Percentiles rank a stretch among this genome's conserved stretches.
Conservation (phyloP, 2,888 invertebrate species). For the Eretmocerus hayati region DNA sequence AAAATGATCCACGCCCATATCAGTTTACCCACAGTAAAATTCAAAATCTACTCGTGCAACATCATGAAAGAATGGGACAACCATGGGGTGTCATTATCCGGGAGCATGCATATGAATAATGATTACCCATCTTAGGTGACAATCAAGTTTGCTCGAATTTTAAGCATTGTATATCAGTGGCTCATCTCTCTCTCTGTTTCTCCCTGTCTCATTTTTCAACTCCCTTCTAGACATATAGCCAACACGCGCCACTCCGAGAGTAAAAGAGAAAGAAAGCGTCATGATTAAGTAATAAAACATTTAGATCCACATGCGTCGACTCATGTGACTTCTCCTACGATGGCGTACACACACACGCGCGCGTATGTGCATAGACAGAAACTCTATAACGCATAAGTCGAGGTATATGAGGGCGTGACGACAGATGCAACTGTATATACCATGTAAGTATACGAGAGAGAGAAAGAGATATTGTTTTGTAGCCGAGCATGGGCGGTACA, state of each 20-base stretch:
- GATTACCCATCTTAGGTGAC: conserved; percentile 1
- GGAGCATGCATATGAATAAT: conserved; percentile 20
- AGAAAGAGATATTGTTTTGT: too few species aligned
- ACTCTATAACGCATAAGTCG: conserved; percentile 2
- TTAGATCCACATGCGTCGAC: conserved; percentile 31
- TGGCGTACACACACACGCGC: conserved; percentile 5
- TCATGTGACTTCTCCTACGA: conserved; percentile 32
- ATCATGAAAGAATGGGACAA: too few species aligned
- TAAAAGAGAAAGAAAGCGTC: conserved; percentile 31
- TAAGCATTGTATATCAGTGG: conserved; percentile 7
- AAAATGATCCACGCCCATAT: too few species aligned
- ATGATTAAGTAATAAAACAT: conserved; percentile 48
- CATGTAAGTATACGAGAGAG: too few species aligned
- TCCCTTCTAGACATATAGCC: too few species aligned
- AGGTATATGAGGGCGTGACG: conserved; percentile 38
- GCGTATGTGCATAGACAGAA: conserved; percentile 8
- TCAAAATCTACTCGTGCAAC: too few species aligned
- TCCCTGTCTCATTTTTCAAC: too few species aligned
- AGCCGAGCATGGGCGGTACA: conserved; percentile 33
- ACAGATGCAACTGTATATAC: conserved; percentile 45
- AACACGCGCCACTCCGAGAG: too few species aligned
- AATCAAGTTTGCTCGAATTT: neutral
- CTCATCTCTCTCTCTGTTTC: conserved; percentile 11
- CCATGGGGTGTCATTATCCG: too few species aligned
- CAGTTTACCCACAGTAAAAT: too few species aligned